Conservation (phyloP, 2,797 vertebrate species). For the Zalophus californianus region DNA sequence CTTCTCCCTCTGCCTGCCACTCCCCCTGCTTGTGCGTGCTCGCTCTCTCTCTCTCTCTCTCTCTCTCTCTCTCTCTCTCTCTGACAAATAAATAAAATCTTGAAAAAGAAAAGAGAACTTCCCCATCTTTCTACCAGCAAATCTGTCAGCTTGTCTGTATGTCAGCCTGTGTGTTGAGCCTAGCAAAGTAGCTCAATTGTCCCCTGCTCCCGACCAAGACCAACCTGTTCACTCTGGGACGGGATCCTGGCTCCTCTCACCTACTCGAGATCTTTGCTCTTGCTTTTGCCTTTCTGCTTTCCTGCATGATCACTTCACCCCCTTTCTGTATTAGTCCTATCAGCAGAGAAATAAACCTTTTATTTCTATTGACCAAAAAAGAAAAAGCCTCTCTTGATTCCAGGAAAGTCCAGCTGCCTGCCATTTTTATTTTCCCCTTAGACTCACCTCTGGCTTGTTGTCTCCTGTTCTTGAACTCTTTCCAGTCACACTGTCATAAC, state of each 20-base stretch:
- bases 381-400: neutral
- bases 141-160: neutral
- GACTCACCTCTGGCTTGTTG: neutral
- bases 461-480: neutral
- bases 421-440: neutral
- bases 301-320: neutral
- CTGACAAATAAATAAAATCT: neutral
- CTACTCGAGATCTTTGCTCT: neutral
- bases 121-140: neutral
- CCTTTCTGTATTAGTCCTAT: neutral
- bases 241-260: neutral
- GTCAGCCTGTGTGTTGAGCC: neutral
- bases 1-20: neutral
- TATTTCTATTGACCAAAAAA: neutral
- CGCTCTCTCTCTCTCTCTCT: too few species aligned
- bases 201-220: neutral
- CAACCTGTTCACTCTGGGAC: neutral
- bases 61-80: too few species aligned
- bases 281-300: neutral
- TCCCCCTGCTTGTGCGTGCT: neutral
- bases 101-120: neutral
- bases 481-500: neutral
- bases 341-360: neutral
- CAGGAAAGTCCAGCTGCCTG: neutral
- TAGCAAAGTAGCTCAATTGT: neutral